Percentiles rank a stretch among this genome's conserved stretches.
phyloP scores from a whole-genome alignment of 2,888 invertebrate genomes.

The Hedya salicella region DNA sequence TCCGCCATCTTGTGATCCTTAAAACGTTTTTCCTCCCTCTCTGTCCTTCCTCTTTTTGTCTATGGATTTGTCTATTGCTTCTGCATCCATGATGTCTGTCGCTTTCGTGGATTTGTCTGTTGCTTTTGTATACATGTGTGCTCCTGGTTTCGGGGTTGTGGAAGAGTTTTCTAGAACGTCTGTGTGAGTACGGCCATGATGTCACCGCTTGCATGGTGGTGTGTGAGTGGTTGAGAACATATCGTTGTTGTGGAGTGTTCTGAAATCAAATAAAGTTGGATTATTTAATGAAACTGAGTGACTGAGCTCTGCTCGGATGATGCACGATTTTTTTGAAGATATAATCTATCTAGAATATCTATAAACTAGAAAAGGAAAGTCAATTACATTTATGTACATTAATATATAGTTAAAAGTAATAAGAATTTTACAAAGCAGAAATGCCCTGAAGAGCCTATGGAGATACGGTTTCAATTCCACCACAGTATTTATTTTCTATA shows the following conservation, averaged over 20 bases:
- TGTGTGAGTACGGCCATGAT: slow-evolving; percentile 32
- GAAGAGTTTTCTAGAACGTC: not conserved
- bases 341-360: too few species aligned
- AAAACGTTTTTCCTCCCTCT: slow-evolving; percentile 44
- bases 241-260: slow-evolving; percentile 54
- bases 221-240: slow-evolving; percentile 63
- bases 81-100: slow-evolving; percentile 47
- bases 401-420: too few species aligned
- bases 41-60: slow-evolving; percentile 45
- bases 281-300: not conserved
- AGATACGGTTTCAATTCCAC: too few species aligned
- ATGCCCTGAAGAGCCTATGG: too few species aligned
- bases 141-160: not conserved
- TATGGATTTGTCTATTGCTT: slow-evolving; percentile 48
- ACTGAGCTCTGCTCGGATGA: too few species aligned
- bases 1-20: slow-evolving; percentile 51
- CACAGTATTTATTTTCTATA: too few species aligned
- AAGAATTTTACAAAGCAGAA: too few species aligned
- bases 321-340: too few species aligned
- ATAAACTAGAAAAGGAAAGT: too few species aligned
- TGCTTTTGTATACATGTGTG: not conserved
- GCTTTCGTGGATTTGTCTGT: too few species aligned
- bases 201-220: slow-evolving; percentile 76
- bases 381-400: too few species aligned
- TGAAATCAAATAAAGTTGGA: slow-evolving; percentile 42